Conservation (phyloP, 2,888 invertebrate species). For the Chloromyia formosa region DNA sequence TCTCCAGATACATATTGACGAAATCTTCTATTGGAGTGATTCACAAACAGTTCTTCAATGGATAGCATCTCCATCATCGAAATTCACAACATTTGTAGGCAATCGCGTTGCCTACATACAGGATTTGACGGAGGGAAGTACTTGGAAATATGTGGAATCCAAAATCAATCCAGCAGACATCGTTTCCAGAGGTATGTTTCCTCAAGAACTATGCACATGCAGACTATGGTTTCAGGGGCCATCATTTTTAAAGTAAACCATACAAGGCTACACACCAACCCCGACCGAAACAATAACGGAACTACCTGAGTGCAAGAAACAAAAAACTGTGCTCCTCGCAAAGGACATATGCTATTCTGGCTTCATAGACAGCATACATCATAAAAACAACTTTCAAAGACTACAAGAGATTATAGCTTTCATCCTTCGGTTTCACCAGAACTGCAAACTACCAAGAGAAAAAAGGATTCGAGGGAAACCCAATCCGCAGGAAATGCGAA, state of each 20-base stretch:
- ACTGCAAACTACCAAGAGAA: background rate
- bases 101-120: constrained; percentile 37
- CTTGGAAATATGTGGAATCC: no score
- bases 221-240: no score
- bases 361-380: background rate
- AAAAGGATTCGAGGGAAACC: background rate
- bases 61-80: no score
- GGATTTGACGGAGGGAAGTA: no score
- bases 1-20: background rate
- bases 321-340: background rate
- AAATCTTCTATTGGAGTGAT: background rate
- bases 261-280: background rate
- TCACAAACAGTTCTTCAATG: no score
- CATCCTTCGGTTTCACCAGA: background rate
- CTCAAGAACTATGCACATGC: no score
- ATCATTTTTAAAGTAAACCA: background rate
- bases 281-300: background rate
- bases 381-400: background rate
- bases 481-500: background rate
- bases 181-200: no score
- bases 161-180: no score
- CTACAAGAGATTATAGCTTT: background rate
- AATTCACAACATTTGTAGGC: no score
- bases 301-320: background rate
- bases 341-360: background rate